Evolutionary conservation across 2,113 vertebrate genomes (phyloP).

Genomic region (Grantiella picta): DNA sequence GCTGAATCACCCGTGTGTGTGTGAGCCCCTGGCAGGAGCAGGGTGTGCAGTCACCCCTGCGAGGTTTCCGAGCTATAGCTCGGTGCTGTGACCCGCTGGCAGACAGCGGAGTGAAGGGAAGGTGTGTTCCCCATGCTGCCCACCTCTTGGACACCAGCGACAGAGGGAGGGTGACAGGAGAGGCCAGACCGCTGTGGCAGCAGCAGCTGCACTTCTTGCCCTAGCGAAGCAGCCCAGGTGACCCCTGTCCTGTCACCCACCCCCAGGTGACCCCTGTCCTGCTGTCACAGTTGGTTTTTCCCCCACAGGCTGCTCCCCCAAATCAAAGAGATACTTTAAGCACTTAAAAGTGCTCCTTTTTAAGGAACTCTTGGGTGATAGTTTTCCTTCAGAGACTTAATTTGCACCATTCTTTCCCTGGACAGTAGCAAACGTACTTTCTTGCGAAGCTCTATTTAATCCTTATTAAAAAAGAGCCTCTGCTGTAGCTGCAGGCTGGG

Average conservation of each 20-base stretch:
- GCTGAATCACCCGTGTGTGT: accelerated
- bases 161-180: accelerated
- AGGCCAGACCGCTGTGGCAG: accelerated
- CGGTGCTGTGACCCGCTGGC: background rate
- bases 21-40: accelerated
- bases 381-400: background rate
- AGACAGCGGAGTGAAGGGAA: background rate
- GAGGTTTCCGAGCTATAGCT: background rate
- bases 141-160: accelerated
- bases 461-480: accelerated
- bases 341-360: background rate
- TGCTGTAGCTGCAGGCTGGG: background rate
- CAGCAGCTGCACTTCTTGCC: no score
- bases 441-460: background rate
- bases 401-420: background rate
- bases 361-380: background rate
- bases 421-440: background rate
- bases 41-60: accelerated
- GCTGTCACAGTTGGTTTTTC: background rate
- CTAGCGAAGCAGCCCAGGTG: background rate
- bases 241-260: background rate
- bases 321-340: background rate
- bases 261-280: background rate
- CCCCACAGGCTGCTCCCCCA: background rate
- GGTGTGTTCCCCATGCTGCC: background rate